Conservation (phyloP, 2,797 vertebrate species). For the Rousettus madagascariensis region DNA sequence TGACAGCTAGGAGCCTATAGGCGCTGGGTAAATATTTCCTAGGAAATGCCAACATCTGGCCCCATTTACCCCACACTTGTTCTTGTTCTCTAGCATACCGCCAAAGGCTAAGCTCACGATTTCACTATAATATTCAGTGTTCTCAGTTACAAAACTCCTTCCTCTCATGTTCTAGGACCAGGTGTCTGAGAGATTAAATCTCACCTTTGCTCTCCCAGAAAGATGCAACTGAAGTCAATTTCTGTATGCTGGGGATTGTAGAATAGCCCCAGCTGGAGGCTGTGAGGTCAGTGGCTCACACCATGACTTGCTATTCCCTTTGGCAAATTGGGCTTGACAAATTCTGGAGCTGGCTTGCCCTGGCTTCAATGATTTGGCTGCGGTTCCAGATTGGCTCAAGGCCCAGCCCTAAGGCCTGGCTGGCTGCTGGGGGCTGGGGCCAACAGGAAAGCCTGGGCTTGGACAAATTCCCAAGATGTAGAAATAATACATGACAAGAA, state of each 20-base stretch:
- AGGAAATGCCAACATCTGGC: background rate
- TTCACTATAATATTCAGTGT: background rate
- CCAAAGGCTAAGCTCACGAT: background rate
- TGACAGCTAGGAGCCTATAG: background rate
- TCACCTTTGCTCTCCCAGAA: conserved; percentile 34
- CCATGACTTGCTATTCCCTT: background rate
- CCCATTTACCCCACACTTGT: background rate
- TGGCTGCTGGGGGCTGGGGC: background rate
- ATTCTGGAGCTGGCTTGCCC: background rate
- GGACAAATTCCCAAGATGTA: background rate
- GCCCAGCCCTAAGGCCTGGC: background rate
- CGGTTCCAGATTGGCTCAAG: background rate
- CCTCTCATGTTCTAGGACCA: background rate
- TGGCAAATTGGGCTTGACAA: background rate
- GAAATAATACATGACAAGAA: background rate
- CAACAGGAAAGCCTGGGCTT: background rate
- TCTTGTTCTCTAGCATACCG: background rate
- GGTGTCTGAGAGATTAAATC: conserved; percentile 40
- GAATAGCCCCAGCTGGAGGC: background rate
- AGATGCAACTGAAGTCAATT: background rate
- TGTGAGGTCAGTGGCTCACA: background rate
- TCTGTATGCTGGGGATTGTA: background rate
- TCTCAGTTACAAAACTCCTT: conserved; percentile 38
- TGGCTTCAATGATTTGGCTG: background rate
- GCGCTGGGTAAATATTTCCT: background rate